Base-by-base conservation (phyloP, 2,888 invertebrate genomes). In the Hirudinaria manillensis region DNA sequence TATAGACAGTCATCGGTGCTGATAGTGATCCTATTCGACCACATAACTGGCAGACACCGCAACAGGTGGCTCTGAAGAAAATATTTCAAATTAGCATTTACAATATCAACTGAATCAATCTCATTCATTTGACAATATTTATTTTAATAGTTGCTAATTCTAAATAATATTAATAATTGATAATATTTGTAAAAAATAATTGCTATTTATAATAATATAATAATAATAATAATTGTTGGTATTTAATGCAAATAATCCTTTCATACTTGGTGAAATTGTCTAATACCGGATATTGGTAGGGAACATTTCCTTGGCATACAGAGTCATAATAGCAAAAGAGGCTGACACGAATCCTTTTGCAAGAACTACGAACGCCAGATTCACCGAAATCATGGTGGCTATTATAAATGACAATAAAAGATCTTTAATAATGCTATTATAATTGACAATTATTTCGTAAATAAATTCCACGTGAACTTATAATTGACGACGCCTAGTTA, bases 261-360 rank as follows among this genome's bases (percentile, higher is more conserved):
- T n/a, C n/a, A n/a, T n/a, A n/a, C 71, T 45, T n/a, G n/a, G n/a
- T n/a, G n/a, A n/a, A n/a, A n/a, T n/a, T n/a, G n/a, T n/a, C n/a
- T n/a, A n/a, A n/a, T 71, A 78, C 78, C 78, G 32, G 24, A 77
- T 45, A 32, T 74, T 76, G 0, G 78, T 78, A 7, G 78, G 78
- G 66, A 78, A 78, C 4, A 78, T 61, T 45, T 78, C 78, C 21
- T 65, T 75, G 3, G 68, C 68, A 51, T 77, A 77, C 19, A 78
- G 61, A 6, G 77, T 21, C n/a, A 78, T 75, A 56, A 76, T 72
- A 27, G 77, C 71, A 51, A 77, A 78, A 29, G 77, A 53, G n/a
- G 65, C 72, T 21, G 76, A 53, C 19, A 78, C 77, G 75, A 56
- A 72, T 36, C 77, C 77, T 68, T 77, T 77, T 4, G 74, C 76